Evolutionary conservation across 53 echinoderm and acorn worm species (phyloP), one percentile per base, ranked within the genome.

Genomic region (Glandiceps talaboti): DNA sequence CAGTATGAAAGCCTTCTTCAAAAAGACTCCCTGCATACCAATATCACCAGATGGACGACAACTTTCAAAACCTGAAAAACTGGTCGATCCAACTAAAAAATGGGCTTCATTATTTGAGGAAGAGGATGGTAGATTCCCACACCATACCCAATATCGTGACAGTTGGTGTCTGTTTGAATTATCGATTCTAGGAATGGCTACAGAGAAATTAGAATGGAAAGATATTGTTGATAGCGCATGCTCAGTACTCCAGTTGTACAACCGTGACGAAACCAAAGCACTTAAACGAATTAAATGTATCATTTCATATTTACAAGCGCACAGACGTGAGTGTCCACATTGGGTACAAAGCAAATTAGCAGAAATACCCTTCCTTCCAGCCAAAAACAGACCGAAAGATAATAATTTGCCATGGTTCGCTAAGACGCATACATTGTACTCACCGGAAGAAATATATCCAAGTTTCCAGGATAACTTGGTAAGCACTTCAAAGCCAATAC

Each of bases 331-430:
- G 0, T 29, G 27, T 79, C 73, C 31, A 0, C 0, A 0, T 79
- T 76, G 10, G 81, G 77, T 10, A 73, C 74, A 29, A 78, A 83
- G 6, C 6, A 12, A 74, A 78, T 0, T 1, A 76, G 32, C n/a
- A 74, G 78, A 72, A 28, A 79, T 83, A 72, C 30, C 73, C 26
- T 89, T 86, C 29, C 81, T 89, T 74, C 90, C 90, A 25, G 86
- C 83, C 0, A 31, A 82, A 30, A 64, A 33, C 27, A 87, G 75
- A 74, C 80, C 87, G 12, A 26, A 33, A 14, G 27, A 30, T 28
- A 82, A 79, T 32, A 82, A 79, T 30, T 28, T 74, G 26, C 31
- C 30, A 27, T 87, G 87, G 87, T 75, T 31, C 33, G 33, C 28
- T 0, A 29, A 75, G 27, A 31, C 28, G 26, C 12, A 29, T 1